phyloP scores from a whole-genome alignment of 2,888 invertebrate genomes.

The Ophonus ardosiacus region DNA sequence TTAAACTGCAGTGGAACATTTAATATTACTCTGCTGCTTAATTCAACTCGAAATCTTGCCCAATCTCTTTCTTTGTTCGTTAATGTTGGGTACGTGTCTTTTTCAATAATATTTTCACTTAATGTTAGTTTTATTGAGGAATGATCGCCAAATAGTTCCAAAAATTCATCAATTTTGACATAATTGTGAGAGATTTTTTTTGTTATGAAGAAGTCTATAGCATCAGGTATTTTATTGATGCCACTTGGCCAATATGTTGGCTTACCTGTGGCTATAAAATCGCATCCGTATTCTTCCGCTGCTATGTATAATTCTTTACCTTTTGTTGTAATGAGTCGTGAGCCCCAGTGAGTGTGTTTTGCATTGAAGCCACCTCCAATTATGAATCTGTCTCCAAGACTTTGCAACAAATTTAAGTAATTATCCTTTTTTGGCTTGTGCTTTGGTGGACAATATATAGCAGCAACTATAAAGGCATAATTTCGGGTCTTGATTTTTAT shows the following conservation, averaged over 20 bases:
- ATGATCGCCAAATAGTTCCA: not conserved
- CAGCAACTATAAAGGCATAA: no score
- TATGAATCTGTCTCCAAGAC: slow-evolving; percentile 34
- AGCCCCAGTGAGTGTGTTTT: not conserved
- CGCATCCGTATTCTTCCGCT: not conserved
- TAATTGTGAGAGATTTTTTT: not conserved
- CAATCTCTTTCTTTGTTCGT: not conserved
- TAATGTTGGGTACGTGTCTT: not conserved
- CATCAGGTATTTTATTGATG: not conserved
- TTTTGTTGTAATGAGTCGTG: not conserved
- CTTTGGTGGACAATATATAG: no score
- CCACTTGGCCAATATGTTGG: not conserved
- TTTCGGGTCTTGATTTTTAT: no score
- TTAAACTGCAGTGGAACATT: not conserved
- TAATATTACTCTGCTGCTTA: not conserved
- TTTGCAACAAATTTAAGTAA: no score
- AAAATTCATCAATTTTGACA: not conserved
- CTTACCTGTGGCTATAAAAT: not conserved
- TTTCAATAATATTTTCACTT: not conserved
- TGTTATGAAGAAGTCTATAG: not conserved
- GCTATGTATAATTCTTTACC: not conserved
- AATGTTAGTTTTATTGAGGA: not conserved
- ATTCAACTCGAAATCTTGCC: not conserved
- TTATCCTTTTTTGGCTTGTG: no score
- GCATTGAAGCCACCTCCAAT: not conserved